Conservation (phyloP, 2,888 invertebrate genomes). For the Cerastis rubricosa region DNA sequence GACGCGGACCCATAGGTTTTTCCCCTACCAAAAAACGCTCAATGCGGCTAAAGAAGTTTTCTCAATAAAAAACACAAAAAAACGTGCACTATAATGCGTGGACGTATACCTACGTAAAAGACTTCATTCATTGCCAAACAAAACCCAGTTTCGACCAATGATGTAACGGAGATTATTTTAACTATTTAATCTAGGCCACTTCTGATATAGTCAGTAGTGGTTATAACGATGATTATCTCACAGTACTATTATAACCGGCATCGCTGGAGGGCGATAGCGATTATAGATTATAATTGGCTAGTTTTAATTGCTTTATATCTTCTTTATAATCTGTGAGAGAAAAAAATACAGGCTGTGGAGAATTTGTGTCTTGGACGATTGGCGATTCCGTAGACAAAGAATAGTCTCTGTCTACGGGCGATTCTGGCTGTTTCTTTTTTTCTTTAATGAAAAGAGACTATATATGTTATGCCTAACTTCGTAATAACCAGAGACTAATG, state of each 20-base stretch:
- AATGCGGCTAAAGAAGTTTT: no score
- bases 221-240: slow-evolving; percentile 28
- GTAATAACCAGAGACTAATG: no score
- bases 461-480: no score
- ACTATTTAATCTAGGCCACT: slow-evolving; percentile 28
- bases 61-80: not conserved
- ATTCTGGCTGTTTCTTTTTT: no score
- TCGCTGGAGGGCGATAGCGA: slow-evolving; percentile 23
- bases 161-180: slow-evolving; percentile 34
- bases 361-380: no score
- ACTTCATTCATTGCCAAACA: not conserved
- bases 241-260: slow-evolving; percentile 5
- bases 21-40: no score
- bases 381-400: no score
- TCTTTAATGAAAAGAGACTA: no score
- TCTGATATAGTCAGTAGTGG: not conserved
- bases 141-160: slow-evolving; percentile 6
- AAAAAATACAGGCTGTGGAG: not conserved
- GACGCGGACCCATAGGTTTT: no score
- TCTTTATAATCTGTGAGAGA: slow-evolving; percentile 13
- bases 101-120: not conserved
- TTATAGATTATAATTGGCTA: slow-evolving; percentile 13
- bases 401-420: no score
- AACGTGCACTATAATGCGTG: not conserved
- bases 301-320: slow-evolving; percentile 42